phyloP scores from a whole-genome alignment of 2,888 invertebrate species.

The Oligia strigilis region DNA sequence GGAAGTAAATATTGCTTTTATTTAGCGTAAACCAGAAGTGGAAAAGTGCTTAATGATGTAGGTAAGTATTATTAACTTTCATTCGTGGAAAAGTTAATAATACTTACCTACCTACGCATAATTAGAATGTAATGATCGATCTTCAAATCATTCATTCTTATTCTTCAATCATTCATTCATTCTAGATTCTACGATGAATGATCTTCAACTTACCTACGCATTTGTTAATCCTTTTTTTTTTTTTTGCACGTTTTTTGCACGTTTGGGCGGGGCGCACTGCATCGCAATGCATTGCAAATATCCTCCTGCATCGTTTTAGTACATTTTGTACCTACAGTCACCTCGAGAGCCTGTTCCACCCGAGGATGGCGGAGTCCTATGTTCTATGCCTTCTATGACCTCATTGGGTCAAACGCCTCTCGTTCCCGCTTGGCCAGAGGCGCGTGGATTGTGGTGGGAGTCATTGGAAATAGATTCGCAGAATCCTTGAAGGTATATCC shows the following conservation, averaged over 20 bases:
- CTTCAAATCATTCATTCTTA: too few species aligned
- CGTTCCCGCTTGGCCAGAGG: neutral
- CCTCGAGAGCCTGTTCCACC: too few species aligned
- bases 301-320: neutral
- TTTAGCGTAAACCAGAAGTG: neutral
- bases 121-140: too few species aligned
- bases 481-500: neutral
- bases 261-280: neutral
- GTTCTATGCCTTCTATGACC: neutral
- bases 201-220: too few species aligned
- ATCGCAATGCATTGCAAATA: neutral
- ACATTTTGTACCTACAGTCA: neutral
- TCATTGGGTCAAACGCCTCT: too few species aligned
- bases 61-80: too few species aligned
- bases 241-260: neutral
- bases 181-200: too few species aligned
- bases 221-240: neutral
- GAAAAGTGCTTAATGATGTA: neutral
- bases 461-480: neutral
- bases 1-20: neutral
- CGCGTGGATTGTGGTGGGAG: neutral
- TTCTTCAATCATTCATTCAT: too few species aligned
- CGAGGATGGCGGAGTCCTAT: neutral
- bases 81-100: neutral
- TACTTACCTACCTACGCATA: too few species aligned